A percentile compares a stretch with the other conserved stretches of the same genome.
Conservation (phyloP, 2,888 invertebrate species). For the Phengaris alcon region DNA sequence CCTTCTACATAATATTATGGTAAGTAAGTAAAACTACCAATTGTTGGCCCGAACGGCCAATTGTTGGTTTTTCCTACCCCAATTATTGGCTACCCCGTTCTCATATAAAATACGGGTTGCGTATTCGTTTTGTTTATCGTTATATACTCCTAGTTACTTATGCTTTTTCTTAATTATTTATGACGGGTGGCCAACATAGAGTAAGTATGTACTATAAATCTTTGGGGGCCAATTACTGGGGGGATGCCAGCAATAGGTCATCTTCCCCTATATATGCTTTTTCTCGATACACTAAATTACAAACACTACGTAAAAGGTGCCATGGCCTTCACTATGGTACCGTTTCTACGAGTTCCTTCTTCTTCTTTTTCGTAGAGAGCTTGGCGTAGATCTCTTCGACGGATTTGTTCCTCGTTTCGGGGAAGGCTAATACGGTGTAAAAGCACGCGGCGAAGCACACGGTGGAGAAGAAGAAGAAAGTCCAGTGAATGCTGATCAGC, state of each 20-base stretch:
- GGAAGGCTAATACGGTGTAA: conserved; percentile 61
- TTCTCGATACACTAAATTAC: not conserved
- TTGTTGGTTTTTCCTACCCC: no score
- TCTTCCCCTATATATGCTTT: not conserved
- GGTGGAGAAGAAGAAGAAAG: conserved; percentile 62
- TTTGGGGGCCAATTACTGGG: no score
- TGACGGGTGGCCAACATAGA: no score
- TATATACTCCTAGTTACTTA: no score
- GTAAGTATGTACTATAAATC: no score
- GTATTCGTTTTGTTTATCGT: no score
- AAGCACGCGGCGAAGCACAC: conserved; percentile 61
- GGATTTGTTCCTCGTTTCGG: conserved; percentile 64
- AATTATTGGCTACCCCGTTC: no score
- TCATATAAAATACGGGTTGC: no score
- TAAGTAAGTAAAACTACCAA: no score
- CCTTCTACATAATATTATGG: not conserved
- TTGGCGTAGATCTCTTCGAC: conserved; percentile 67
- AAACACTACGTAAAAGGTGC: not conserved
- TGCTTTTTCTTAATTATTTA: no score
- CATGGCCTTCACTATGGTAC: conserved; percentile 36
- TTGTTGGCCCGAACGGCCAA: no score
- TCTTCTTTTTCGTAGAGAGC: conserved; percentile 49
- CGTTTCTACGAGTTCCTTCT: conserved; percentile 42
- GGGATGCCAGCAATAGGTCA: no score
- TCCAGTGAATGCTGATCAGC: conserved; percentile 67